Conservation (phyloP, 2,797 vertebrate genomes). For the Eleutherodactylus coqui region DNA sequence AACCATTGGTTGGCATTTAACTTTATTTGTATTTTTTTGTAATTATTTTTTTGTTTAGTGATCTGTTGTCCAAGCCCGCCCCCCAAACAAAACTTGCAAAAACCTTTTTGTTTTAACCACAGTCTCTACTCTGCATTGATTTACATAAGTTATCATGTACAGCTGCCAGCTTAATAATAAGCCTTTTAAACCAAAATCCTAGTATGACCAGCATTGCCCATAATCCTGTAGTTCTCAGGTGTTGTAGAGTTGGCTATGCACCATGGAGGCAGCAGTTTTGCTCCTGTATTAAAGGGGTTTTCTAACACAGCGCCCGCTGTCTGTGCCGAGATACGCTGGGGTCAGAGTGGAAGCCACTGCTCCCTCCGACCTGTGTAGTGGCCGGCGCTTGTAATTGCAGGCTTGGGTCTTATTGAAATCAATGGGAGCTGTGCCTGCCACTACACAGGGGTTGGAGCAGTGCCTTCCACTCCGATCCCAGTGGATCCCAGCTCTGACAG, state of each 20-base stretch:
- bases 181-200: neutral
- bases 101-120: neutral
- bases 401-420: too few relatives aligned
- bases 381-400: too few relatives aligned
- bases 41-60: neutral
- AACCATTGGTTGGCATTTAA: neutral
- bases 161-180: neutral
- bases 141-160: neutral
- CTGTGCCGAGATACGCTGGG: too few relatives aligned
- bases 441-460: too few relatives aligned
- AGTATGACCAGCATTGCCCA: neutral
- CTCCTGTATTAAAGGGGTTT: neutral
- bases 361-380: too few relatives aligned
- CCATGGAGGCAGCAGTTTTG: neutral
- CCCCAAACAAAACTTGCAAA: neutral
- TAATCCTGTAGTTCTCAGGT: neutral
- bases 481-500: too few relatives aligned
- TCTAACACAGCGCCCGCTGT: too few relatives aligned
- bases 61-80: neutral
- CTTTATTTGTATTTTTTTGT: neutral
- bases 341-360: too few relatives aligned
- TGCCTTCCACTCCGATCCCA: too few relatives aligned
- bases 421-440: too few relatives aligned
- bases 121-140: constrained; percentile 5
- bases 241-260: neutral